A percentile compares a stretch with the other conserved stretches of the same genome.
Conservation (phyloP, 2,797 vertebrate species). For the Eospalax fontanierii region DNA sequence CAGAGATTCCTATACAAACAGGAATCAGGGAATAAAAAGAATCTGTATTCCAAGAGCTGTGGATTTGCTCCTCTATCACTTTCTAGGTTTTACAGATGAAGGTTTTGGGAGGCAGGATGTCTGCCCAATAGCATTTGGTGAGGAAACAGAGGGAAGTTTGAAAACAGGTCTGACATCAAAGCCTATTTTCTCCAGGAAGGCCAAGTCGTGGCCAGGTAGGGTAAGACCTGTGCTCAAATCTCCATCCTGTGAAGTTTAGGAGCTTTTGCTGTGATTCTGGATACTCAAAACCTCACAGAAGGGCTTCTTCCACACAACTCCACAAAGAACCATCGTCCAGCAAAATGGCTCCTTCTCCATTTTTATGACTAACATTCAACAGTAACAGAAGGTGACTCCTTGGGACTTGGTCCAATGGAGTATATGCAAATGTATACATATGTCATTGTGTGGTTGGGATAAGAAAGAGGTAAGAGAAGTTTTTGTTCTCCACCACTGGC, state of each 20-base stretch:
- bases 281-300: background rate
- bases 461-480: background rate
- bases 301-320: background rate
- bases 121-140: background rate
- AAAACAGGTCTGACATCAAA: constrained; percentile 24
- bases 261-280: background rate
- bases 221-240: background rate
- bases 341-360: background rate
- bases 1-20: background rate
- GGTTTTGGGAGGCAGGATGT: background rate
- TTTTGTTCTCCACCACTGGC: background rate
- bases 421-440: background rate
- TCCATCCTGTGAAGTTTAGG: background rate
- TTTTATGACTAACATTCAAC: background rate
- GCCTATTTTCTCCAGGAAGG: background rate
- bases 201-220: background rate
- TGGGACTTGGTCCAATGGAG: background rate
- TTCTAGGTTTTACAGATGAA: background rate
- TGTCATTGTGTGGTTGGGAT: background rate
- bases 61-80: background rate
- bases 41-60: background rate
- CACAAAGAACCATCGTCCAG: background rate
- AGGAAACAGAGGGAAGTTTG: constrained; percentile 30
- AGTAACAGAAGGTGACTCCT: background rate
- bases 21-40: background rate